A percentile compares a stretch with the other conserved stretches of the same genome.
Evolutionary conservation across 2,888 invertebrate genomes (phyloP).

Genomic region (Athrips mouffetella): DNA sequence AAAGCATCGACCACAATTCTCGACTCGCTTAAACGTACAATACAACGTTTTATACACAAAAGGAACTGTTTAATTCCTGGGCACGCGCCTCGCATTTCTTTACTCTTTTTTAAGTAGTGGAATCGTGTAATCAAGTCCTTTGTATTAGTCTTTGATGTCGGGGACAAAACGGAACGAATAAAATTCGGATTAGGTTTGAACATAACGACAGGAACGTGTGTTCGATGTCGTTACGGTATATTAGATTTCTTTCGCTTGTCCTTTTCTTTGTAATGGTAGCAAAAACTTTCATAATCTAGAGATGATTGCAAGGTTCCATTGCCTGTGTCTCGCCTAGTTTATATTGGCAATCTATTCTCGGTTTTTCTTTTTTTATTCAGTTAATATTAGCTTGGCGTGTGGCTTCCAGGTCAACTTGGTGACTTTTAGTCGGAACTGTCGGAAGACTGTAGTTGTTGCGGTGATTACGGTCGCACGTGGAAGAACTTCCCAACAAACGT

Average conservation of each 20-base stretch:
- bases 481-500: conserved; percentile 28
- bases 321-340: neutral
- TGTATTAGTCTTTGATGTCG: conserved; percentile 30
- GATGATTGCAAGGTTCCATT: neutral
- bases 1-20: conserved; percentile 48
- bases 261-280: neutral
- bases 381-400: neutral
- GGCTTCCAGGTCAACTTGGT: conserved; percentile 3
- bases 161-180: conserved; percentile 1
- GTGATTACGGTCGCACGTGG: conserved; percentile 26
- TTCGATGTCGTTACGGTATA: conserved; percentile 4
- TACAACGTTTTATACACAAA: conserved; percentile 61
- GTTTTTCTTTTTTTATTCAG: neutral
- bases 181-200: conserved; percentile 11
- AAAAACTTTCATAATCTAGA: neutral
- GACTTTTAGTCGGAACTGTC: conserved; percentile 18
- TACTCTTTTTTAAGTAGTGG: conserved; percentile 42
- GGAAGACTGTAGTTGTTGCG: conserved; percentile 21
- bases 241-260: conserved; percentile 11
- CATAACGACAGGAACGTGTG: conserved; percentile 2
- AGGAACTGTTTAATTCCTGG: conserved; percentile 68
- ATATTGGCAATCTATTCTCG: neutral
- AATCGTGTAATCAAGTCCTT: conserved; percentile 37
- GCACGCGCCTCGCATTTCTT: conserved; percentile 60
- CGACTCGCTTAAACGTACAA: conserved; percentile 52